phyloP scores from a whole-genome alignment of 2,797 vertebrate species.

The Poeciliopsis infans region DNA sequence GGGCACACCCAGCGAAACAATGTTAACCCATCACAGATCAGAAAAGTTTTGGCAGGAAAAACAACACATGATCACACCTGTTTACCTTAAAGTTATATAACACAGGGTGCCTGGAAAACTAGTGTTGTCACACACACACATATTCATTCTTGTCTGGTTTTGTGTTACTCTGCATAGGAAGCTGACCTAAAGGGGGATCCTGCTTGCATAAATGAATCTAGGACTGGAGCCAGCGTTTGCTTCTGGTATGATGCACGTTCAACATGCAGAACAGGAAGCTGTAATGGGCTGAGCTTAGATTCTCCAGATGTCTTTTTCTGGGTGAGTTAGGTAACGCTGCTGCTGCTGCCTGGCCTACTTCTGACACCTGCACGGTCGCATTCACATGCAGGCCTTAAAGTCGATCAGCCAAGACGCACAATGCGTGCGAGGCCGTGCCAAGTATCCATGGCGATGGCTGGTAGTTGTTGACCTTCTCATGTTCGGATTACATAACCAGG shows the following conservation, averaged over 20 bases:
- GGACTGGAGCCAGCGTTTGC: neutral
- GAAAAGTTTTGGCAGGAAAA: neutral
- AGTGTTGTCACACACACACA: neutral
- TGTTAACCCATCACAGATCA: neutral
- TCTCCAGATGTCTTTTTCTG: conserved; percentile 71
- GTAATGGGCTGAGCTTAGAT: conserved; percentile 40
- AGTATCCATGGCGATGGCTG: conserved; percentile 79
- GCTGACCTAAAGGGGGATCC: neutral
- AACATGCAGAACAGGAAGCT: conserved; percentile 20
- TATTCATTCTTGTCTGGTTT: neutral
- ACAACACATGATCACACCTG: neutral
- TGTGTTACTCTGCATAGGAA: neutral
- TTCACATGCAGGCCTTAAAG: conserved; percentile 20
- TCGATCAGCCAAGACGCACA: conserved; percentile 15
- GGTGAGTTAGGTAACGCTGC: conserved; percentile 77
- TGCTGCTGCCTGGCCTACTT: conserved; percentile 79
- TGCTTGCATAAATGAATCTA: neutral
- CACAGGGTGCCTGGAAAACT: neutral
- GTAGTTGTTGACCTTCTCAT: conserved; percentile 82
- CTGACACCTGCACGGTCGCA: conserved; percentile 37
- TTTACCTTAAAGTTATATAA: neutral
- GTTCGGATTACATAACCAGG: conserved; percentile 74
- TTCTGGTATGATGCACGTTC: neutral
- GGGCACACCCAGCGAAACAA: neutral
- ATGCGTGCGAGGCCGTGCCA: conserved; percentile 47